Conservation (phyloP, 2,113 vertebrate genomes). For the Epinephelus lanceolatus region DNA sequence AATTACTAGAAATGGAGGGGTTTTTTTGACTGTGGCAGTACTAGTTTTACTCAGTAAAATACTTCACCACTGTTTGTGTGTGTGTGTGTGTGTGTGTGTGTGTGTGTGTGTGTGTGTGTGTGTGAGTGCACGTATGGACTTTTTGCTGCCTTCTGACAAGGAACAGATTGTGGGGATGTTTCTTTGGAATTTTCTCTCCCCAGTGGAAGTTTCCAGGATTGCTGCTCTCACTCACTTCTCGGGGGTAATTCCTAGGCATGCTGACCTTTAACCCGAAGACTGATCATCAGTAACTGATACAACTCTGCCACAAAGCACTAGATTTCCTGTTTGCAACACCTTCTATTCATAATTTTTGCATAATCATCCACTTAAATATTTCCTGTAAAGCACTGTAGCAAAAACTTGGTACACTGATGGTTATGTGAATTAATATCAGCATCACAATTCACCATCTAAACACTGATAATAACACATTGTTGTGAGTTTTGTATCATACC, state of each 20-base stretch:
- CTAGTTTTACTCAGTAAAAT: not conserved
- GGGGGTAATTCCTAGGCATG: conserved; percentile 9
- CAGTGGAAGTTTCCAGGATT: conserved; percentile 37
- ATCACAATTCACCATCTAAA: not conserved
- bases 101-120: not conserved
- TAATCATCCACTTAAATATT: not conserved
- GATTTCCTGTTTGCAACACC: not conserved
- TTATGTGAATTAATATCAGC: too few relatives aligned
- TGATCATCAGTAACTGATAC: not conserved
- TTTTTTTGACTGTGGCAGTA: not conserved
- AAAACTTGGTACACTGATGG: not conserved
- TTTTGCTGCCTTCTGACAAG: conserved; percentile 36
- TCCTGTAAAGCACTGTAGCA: not conserved
- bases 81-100: not conserved
- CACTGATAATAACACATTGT: not conserved
- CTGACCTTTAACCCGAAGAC: conserved; percentile 37
- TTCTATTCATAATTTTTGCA: not conserved
- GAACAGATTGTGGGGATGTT: conserved; percentile 29
- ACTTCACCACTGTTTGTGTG: not conserved
- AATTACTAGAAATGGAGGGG: too few relatives aligned
- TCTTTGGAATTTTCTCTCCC: conserved; percentile 10
- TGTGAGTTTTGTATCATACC: not conserved
- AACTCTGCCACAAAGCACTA: not conserved
- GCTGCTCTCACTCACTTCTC: conserved; percentile 16
- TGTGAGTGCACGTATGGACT: not conserved